Base-by-base conservation (phyloP, 2,888 invertebrate species). In the Noctuana brunneofusca region DNA sequence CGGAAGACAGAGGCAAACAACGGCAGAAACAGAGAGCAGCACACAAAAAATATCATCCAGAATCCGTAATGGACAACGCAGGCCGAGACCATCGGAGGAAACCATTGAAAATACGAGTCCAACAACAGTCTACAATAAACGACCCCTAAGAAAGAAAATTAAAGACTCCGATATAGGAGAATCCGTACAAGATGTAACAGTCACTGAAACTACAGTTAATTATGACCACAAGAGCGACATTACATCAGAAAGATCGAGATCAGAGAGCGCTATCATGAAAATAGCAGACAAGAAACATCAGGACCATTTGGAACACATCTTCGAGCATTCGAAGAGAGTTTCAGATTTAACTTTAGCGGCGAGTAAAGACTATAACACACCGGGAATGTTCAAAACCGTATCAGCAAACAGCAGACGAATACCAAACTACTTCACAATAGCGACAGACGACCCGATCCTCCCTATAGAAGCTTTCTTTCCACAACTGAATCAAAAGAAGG, bases 391-490 rank as follows among this genome's bases (percentile, higher is more conserved):
- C 77, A 95, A 95, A 80, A 93, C 94, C 0, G 93, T 95, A 0
- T 92, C 94, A 0, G 89, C 89, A 0, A 92, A 89, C 58, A 94
- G 93, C 69, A 92, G 95, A 68, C 87, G 93, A 70, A 93, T 95
- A 73, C 93, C 94, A 3, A 93, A 92, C 72, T 94, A 95, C 73
- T 95, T 96, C 70, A 95, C 95, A 20, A 94, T 96, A 81, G 94
- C 95, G 0, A 95, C 96, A 0, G 96, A 96, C 68, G 96, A 96
- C 76, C 96, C 96, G 0, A 95, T 96, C 58, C 86, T 96, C 55
- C 96, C 96, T 0, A 95, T 96, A 66, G 96, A 96, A 83, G 95
- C 96, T 0, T 96, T 96, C 83, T 96, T 96, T 77, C 95, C 96
- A 16, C 95, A 95, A 76, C 79, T 95, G 53, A 93, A 94, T 70